These are phyloP conservation scores for Phalera bucephala DNA, from an alignment of 2,888 invertebrate genomes.

Conservation along the genomic window DNA sequence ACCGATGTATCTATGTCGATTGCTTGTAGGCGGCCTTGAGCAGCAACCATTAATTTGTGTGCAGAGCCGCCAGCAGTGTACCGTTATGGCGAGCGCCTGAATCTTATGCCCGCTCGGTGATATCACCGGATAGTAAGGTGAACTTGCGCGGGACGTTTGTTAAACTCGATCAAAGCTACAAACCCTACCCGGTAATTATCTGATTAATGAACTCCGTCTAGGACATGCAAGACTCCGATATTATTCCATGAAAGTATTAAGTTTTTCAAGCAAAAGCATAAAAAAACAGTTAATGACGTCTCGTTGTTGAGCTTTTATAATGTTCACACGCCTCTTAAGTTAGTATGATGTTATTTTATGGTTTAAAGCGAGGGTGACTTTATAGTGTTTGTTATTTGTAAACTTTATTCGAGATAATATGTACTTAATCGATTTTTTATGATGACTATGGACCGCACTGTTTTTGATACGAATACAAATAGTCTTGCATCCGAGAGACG, in stretches of 20 bases:
- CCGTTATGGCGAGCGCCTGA: slow-evolving; percentile 73
- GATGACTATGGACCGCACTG: slow-evolving; percentile 18
- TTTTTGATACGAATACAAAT: slow-evolving; percentile 32
- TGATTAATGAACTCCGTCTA: neutral
- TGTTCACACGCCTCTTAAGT: slow-evolving; percentile 1
- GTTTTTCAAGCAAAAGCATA: slow-evolving; percentile 3
- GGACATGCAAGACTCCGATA: neutral
- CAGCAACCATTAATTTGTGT: slow-evolving; percentile 79
- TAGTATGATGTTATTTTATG: slow-evolving; percentile 1
- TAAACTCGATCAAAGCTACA: neutral
- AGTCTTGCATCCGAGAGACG: slow-evolving; percentile 31
- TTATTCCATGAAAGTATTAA: neutral
- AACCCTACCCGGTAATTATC: neutral
- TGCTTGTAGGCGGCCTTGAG: slow-evolving; percentile 81
- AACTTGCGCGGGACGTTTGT: slow-evolving; percentile 18
- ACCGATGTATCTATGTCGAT: slow-evolving; percentile 80
- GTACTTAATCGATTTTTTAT: slow-evolving; percentile 1
- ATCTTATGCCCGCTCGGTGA: slow-evolving; percentile 60
- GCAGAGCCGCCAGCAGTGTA: slow-evolving; percentile 68
- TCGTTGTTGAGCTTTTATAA: slow-evolving; percentile 1
- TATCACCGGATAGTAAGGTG: slow-evolving; percentile 48
- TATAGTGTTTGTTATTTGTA: slow-evolving; percentile 6
- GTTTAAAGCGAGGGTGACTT: neutral
- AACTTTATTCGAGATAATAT: neutral
- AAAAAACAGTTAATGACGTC: slow-evolving; percentile 2